phyloP scores from a whole-genome alignment of 2,888 invertebrate genomes.

The Trichopoda pennipes region DNA sequence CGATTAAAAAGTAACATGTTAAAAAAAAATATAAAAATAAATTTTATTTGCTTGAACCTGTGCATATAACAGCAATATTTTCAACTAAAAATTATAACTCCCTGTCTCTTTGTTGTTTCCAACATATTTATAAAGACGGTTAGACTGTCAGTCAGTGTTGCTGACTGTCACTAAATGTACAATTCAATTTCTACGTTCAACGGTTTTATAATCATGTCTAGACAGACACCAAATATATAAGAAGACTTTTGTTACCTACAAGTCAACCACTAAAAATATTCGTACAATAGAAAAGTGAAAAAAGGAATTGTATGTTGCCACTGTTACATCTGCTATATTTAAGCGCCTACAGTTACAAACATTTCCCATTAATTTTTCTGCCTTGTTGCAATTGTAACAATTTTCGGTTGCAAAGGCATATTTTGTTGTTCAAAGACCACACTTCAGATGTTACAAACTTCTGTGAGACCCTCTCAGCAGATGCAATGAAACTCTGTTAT shows the following conservation, averaged over 20 bases:
- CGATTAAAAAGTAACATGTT: conserved; percentile 54
- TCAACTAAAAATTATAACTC: conserved; percentile 15
- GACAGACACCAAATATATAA: conserved; percentile 67
- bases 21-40: conserved; percentile 33
- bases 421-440: neutral
- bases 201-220: conserved; percentile 66
- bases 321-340: conserved; percentile 44
- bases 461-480: conserved; percentile 13
- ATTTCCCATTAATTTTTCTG: conserved; percentile 63
- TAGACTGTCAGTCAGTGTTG: conserved; percentile 20
- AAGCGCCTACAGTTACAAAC: conserved; percentile 65
- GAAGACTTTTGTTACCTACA: conserved; percentile 57
- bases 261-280: conserved; percentile 43
- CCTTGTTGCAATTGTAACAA: conserved; percentile 56
- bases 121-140: conserved; percentile 6
- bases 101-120: neutral
- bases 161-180: conserved; percentile 46
- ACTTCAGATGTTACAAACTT: conserved; percentile 22
- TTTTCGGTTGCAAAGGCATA: conserved; percentile 37
- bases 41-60: conserved; percentile 52
- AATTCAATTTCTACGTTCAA: conserved; percentile 63
- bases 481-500: conserved; percentile 16
- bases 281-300: conserved; percentile 1
- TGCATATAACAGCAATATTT: conserved; percentile 55
- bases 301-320: conserved; percentile 42